Conservation (phyloP, 2,113 vertebrate genomes). For the Spermophilus dauricus region DNA sequence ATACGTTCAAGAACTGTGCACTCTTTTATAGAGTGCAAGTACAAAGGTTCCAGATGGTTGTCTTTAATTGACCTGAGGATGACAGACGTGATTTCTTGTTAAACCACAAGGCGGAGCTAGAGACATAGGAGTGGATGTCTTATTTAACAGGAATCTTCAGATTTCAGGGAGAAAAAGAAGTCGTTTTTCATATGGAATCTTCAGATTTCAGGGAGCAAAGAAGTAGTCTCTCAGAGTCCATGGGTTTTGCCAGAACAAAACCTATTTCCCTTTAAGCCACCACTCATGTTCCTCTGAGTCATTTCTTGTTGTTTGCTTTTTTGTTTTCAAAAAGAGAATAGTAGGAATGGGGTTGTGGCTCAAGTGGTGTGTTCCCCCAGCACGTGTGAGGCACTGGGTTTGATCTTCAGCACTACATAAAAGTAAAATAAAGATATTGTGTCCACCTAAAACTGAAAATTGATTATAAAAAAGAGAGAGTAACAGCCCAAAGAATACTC, state of each 20-base stretch:
- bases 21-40: neutral
- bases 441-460: no score
- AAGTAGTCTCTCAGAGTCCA: neutral
- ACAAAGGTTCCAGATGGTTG: neutral
- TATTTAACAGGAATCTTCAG: neutral
- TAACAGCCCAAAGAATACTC: neutral
- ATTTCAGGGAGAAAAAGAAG: neutral
- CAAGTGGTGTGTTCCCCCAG: no score
- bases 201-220: neutral
- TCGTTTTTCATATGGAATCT: constrained; percentile 18
- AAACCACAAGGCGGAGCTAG: constrained; percentile 69
- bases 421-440: no score
- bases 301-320: neutral
- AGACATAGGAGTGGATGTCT: constrained; percentile 43
- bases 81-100: constrained; percentile 30
- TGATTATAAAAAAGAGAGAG: neutral
- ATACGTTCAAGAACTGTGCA: neutral
- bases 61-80: neutral
- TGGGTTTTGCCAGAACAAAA: constrained; percentile 36
- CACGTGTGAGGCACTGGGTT: no score
- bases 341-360: neutral
- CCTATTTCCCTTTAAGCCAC: neutral
- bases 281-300: neutral
- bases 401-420: no score
- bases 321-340: constrained; percentile 28